Evolutionary conservation across 2,888 invertebrate species (phyloP), one percentile per base, ranked within the genome.

Genomic region (Parnassius orleans): DNA sequence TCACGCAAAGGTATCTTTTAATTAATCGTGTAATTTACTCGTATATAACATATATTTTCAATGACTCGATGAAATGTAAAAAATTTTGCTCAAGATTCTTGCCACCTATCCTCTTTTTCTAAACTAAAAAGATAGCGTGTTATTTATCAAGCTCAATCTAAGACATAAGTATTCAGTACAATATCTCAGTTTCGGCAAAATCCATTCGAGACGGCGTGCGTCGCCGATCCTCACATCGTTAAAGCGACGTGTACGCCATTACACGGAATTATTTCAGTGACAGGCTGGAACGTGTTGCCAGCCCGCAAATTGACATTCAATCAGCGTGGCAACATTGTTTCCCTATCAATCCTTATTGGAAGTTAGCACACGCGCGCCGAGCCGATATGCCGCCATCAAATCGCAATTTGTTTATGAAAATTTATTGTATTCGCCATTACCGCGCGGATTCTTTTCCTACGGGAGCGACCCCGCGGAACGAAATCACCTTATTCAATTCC

Each of bases 401-500:
- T 83, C 84, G 89, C 90, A 90, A 91, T 91, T 91, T 91, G 91
- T 91, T 91, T 91, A 91, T 91, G 91, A 91, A 91, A 91, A 91
- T 91, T 91, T 91, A 91, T 91, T 90, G 90, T 90, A 91, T 90
- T 90, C 84, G 85, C 90, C 90, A 90, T 91, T 90, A 91, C 90
- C 85, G 61, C 53, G 85, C 53, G 85, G 86, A 86, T 90, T 90
- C 88, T 89, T 90, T 88, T 89, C 90, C 90, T 87, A 73, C 84
- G 88, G 86, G 86, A 85, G 83, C 87, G 86, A 85, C 85, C 83
- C 86, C 84, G 84, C 80, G 85, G 83, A 86, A 86, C 87, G 80
- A 90, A 90, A 91, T 91, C 90, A 90, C 90, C 90, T 91, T 91
- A 90, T 91, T 91, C 91, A 90, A 91, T 91, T 91, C 90, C 89